These are phyloP conservation scores for Scopus umbretta DNA, from an alignment of 2,113 vertebrate species.

Conservation along the genomic window DNA sequence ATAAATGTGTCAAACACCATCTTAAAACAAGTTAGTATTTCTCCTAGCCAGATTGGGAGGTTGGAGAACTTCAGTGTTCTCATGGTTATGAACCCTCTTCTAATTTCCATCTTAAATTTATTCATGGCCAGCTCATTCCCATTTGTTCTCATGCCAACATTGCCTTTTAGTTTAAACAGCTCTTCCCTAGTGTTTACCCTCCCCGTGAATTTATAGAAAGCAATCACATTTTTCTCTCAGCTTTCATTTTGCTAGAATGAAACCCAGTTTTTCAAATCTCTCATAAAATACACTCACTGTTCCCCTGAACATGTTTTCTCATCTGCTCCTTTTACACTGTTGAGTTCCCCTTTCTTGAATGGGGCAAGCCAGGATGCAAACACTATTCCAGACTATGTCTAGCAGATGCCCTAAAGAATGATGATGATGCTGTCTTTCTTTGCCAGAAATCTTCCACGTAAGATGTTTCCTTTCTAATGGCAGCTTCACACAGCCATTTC, in stretches of 20 bases:
- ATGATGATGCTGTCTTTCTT: not conserved
- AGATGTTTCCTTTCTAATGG: not conserved
- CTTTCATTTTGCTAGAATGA: not conserved
- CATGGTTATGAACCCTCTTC: not conserved
- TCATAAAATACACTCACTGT: not conserved
- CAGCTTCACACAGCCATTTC: not conserved
- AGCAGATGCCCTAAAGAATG: not conserved
- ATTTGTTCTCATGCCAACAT: conserved; percentile 19
- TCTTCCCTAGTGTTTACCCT: conserved; percentile 34
- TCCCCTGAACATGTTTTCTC: not conserved
- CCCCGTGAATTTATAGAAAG: conserved; percentile 18
- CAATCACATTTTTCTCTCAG: not conserved
- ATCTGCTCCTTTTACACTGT: not conserved
- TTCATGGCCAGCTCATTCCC: not conserved
- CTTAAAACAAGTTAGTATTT: not conserved
- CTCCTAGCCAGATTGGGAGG: not conserved
- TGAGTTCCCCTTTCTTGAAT: not conserved
- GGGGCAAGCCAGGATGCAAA: not conserved
- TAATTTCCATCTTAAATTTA: conserved; percentile 49
- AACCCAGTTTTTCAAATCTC: not conserved
- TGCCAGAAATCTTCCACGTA: not conserved
- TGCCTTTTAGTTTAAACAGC: conserved; percentile 23
- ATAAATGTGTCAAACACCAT: not conserved
- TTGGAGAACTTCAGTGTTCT: not conserved
- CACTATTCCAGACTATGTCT: not conserved